Evolutionary conservation across 2,113 vertebrate species (phyloP).

Genomic region (Ornithorhynchus anatinus): DNA sequence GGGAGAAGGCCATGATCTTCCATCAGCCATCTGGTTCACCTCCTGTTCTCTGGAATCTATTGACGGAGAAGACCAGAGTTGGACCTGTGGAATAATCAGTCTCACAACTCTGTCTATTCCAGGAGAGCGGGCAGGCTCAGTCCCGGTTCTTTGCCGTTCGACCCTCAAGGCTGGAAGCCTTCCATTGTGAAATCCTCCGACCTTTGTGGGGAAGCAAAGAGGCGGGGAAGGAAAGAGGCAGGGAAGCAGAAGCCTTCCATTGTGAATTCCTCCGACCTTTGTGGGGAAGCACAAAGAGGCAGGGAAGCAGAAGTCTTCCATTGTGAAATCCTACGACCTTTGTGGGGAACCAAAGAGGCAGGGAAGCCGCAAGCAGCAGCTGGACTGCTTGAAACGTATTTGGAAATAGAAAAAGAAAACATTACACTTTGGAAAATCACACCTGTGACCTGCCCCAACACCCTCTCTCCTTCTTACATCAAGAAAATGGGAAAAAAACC

Average conservation of each 20-base stretch:
- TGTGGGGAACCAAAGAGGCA: no score
- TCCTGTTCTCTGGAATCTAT: background rate
- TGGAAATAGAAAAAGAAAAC: background rate
- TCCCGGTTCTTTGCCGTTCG: background rate
- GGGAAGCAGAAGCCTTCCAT: no score
- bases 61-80: constrained; percentile 15
- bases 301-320: no score
- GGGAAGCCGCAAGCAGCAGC: background rate
- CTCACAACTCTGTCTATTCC: background rate
- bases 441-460: no score
- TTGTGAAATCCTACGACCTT: no score
- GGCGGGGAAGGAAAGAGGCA: background rate
- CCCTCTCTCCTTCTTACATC: no score
- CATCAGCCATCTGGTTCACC: constrained; percentile 30
- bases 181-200: background rate
- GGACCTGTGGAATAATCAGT: background rate
- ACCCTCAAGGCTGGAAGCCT: background rate
- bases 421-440: background rate
- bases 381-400: background rate
- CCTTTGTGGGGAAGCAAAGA: background rate
- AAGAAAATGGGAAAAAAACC: no score
- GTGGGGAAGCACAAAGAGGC: no score
- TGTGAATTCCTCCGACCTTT: no score
- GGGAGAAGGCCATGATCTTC: constrained; percentile 13
- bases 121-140: no score